Conservation (phyloP, 2,113 vertebrate species). For the Oreamnos americanus region DNA sequence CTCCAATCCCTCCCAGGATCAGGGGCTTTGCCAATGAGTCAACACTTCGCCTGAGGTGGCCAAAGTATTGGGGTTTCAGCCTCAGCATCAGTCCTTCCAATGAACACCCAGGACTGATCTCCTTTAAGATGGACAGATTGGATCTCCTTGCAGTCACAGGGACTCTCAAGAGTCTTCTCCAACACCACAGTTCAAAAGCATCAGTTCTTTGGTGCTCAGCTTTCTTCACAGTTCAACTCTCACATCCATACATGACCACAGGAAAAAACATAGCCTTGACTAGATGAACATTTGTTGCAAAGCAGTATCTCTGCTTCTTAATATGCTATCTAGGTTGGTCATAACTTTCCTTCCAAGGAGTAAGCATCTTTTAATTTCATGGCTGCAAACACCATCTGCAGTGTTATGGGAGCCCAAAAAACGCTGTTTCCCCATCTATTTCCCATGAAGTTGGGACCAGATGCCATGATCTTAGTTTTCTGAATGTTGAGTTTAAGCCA, state of each 20-base stretch:
- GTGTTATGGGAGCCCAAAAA: fast-evolving
- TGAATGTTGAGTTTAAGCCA: too few species aligned
- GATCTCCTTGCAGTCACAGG: not conserved
- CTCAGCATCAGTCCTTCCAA: not conserved
- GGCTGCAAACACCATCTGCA: not conserved
- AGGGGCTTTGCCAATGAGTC: not conserved
- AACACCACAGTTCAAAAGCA: not conserved
- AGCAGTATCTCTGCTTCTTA: not conserved
- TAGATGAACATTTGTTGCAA: not conserved
- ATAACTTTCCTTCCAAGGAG: not conserved
- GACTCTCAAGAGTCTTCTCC: not conserved
- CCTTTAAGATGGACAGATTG: not conserved
- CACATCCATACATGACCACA: not conserved
- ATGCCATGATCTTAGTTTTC: too few species aligned
- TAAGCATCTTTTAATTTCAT: not conserved
- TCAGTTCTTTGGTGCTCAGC: fast-evolving
- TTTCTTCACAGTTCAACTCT: not conserved
- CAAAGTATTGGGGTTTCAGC: not conserved
- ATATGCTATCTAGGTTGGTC: not conserved
- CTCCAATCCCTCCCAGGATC: not conserved
- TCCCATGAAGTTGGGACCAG: too few species aligned
- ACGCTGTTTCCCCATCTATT: too few species aligned
- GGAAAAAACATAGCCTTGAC: not conserved
- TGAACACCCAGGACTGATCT: not conserved
- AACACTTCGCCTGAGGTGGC: not conserved